A percentile compares a stretch with the other conserved stretches of the same genome.
These are phyloP conservation scores for Coelinius sp. DNA, from an alignment of 2,888 invertebrate species.

Conservation along the genomic window DNA sequence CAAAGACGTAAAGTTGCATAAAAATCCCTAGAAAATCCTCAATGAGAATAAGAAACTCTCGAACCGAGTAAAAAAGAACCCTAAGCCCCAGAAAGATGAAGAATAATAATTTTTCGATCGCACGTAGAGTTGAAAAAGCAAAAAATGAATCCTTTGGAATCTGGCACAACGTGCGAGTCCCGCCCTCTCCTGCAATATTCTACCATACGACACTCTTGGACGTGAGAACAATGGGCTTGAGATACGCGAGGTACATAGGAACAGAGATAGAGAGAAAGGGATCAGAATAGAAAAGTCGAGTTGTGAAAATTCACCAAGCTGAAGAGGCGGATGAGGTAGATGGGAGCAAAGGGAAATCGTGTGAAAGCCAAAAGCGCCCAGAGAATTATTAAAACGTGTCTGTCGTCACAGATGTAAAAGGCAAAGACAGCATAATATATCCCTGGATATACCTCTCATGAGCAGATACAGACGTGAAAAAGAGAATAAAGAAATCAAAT, in stretches of 20 bases:
- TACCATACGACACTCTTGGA: conserved; percentile 21
- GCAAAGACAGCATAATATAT: conserved; percentile 7
- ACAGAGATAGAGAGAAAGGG: conserved; percentile 15
- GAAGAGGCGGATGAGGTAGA: conserved; percentile 7
- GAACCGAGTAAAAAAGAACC: background rate
- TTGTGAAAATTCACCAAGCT: conserved; percentile 24
- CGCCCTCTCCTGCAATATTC: conserved; percentile 22
- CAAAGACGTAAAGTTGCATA: background rate
- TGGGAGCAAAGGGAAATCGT: conserved; percentile 28
- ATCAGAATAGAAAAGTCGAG: conserved; percentile 20
- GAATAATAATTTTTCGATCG: conserved; percentile 31
- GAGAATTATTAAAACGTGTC: conserved; percentile 49
- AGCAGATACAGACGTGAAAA: too few relatives aligned
- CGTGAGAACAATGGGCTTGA: conserved; percentile 39
- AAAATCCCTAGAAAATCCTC: background rate
- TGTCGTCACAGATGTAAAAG: conserved; percentile 20
- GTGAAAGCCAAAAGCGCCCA: conserved; percentile 38
- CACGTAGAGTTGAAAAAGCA: conserved; percentile 1
- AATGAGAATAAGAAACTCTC: background rate
- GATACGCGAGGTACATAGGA: conserved; percentile 5
- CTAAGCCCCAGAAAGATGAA: background rate
- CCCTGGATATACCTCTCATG: background rate
- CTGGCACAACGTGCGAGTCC: conserved; percentile 14
- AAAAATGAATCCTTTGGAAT: conserved; percentile 15
- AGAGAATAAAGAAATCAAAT: too few relatives aligned